Evolutionary conservation across 2,797 vertebrate species (phyloP), one percentile per base, ranked within the genome.

Genomic region (Pangasius sanitwongsei): DNA sequence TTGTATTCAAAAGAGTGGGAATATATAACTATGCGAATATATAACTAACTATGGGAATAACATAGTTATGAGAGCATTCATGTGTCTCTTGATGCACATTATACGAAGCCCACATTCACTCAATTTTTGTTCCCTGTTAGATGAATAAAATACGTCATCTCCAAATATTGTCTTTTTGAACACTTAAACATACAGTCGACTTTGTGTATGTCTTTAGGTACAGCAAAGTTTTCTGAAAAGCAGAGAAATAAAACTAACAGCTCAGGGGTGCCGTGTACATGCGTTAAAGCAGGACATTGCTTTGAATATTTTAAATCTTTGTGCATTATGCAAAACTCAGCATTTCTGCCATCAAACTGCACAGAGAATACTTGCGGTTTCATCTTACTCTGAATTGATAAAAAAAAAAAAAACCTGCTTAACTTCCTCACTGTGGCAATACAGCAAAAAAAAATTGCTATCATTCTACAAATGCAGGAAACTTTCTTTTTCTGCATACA

Each of bases 271-370:
- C 20, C 20, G 16, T 59, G 37, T 65, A 31, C 28, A 37, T 6
- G 15, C 70, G 23, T 61, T 25, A 74, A 63, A 48, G 41, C 65
- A 86, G 75, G 18, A 28, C 16, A 61, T 34, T 80, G 57, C 18
- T 67, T 78, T 55, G 18, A 65, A 83, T 28, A 83, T 83, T 63
- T 41, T 12, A 82, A 41, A 70, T 34, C 6, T 65, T 61, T 88
- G 41, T 41, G 57, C 25, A 70, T 59, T 82, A 41, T 59, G 34
- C 78, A 85, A 85, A 85, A n/a, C 61, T 82, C 84, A 86, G 77
- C 75, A 80, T 28, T 80, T 89, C 50, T 70, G 83, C n/a, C 83
- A 80, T 48, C 53, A 89, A 86, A 48, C 8, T 48, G 61, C 37
- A 53, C 41, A 86, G n/a, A 70, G 55, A 69, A 72, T 34, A 80